These are phyloP conservation scores for Corydoras sp. DNA, from an alignment of 2,113 vertebrate species.

Conservation along the genomic window DNA sequence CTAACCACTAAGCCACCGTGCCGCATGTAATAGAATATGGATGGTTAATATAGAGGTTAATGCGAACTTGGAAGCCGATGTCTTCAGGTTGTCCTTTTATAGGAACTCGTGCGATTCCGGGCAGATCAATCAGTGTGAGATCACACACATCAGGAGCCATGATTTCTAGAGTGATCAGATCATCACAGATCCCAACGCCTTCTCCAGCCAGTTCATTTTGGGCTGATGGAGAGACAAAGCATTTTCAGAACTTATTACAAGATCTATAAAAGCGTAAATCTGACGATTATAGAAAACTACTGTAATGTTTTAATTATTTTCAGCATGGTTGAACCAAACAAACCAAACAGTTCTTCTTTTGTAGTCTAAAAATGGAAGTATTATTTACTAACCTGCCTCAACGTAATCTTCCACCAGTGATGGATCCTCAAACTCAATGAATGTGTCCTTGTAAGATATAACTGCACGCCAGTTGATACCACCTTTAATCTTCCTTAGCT, in stretches of 20 bases:
- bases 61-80: conserved; percentile 65
- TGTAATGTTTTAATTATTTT: too few relatives aligned
- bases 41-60: not conserved
- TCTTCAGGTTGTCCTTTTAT: conserved; percentile 66
- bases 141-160: conserved; percentile 65
- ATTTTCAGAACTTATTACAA: not conserved
- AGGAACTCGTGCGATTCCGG: conserved; percentile 73
- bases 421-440: conserved; percentile 36
- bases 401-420: conserved; percentile 35
- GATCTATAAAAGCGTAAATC: not conserved
- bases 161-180: conserved; percentile 68
- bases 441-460: conserved; percentile 31
- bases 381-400: conserved; percentile 26
- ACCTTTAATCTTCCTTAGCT: conserved; percentile 37
- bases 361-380: not conserved
- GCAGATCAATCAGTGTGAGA: conserved; percentile 76
- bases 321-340: too few relatives aligned
- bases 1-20: too few relatives aligned
- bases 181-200: conserved; percentile 53
- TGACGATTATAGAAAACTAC: too few relatives aligned
- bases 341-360: too few relatives aligned
- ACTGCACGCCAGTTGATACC: conserved; percentile 29
- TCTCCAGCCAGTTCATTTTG: conserved; percentile 62
- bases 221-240: conserved; percentile 50
- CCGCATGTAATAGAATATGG: not conserved